These are phyloP conservation scores for Motacilla tschutschensis DNA, from an alignment of 2,113 vertebrate species.

Conservation along the genomic window DNA sequence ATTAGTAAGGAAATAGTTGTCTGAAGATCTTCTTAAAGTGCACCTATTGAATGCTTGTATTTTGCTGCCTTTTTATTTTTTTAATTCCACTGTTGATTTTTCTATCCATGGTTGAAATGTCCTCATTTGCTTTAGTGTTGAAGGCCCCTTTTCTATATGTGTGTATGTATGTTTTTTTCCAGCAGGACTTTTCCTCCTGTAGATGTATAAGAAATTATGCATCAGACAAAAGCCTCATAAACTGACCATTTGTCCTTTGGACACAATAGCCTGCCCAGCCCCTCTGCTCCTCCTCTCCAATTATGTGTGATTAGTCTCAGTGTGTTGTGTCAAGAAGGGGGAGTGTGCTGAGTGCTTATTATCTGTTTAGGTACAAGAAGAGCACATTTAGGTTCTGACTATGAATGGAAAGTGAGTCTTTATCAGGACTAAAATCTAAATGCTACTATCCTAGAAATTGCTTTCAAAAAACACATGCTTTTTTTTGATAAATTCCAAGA, in stretches of 20 bases:
- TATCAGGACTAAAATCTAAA: slow-evolving; percentile 78
- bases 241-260: slow-evolving; percentile 99
- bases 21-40: slow-evolving; percentile 21
- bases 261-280: slow-evolving; percentile 96
- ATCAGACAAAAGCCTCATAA: slow-evolving; percentile 97
- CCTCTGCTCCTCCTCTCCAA: slow-evolving; percentile 97
- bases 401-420: slow-evolving; percentile 83
- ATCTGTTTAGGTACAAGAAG: slow-evolving; percentile 89
- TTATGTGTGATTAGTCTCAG: slow-evolving; percentile 99
- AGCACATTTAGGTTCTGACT: slow-evolving; percentile 82
- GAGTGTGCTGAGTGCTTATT: slow-evolving; percentile 86
- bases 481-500: slow-evolving; percentile 41
- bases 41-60: background rate
- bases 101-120: background rate
- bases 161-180: slow-evolving; percentile 12
- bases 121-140: background rate
- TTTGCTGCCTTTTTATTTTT: background rate
- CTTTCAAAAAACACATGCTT: slow-evolving; percentile 37
- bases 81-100: slow-evolving; percentile 24
- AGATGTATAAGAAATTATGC: slow-evolving; percentile 82
- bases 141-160: background rate
- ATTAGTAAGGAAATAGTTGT: slow-evolving; percentile 25
- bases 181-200: slow-evolving; percentile 62
- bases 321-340: slow-evolving; percentile 99
- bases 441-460: slow-evolving; percentile 57